Evolutionary conservation across 1,140 invertebrate genomes (phyloP).

Genomic region (Drosophila nigrodunni): DNA sequence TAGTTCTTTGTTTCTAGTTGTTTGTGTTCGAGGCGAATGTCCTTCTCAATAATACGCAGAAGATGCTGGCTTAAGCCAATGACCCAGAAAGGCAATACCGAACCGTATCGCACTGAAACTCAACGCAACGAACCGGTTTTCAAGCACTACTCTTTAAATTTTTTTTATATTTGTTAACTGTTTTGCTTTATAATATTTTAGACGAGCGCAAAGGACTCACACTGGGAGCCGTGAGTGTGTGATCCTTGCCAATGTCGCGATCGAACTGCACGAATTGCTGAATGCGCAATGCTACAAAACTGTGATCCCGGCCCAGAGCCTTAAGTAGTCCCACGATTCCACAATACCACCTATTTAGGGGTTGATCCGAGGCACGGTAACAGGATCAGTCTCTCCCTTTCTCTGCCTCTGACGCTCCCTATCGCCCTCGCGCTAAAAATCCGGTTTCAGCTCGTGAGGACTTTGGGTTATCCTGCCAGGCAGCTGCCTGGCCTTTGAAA

Average conservation of each 20-base stretch:
- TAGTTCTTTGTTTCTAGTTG: too few species aligned
- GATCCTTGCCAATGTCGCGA: conserved; percentile 51
- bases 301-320: conserved; percentile 49
- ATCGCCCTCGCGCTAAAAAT: conserved; percentile 62
- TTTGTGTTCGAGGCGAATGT: not conserved
- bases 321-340: conserved; percentile 71
- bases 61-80: conserved; percentile 14
- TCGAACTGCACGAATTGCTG: conserved; percentile 69
- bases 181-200: not conserved
- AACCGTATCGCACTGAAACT: conserved; percentile 4
- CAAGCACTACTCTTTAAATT: not conserved
- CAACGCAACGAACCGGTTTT: conserved; percentile 32
- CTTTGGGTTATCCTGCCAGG: conserved; percentile 56
- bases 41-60: conserved; percentile 24
- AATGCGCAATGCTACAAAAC: conserved; percentile 72
- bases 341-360: conserved; percentile 66
- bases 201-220: not conserved
- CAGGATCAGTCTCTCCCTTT: conserved; percentile 49
- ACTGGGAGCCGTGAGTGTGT: conserved; percentile 25
- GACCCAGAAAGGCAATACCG: conserved; percentile 21
- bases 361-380: conserved; percentile 53
- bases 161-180: not conserved
- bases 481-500: conserved; percentile 69
- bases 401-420: conserved; percentile 8
- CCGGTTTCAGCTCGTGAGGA: conserved; percentile 65